phyloP scores from a whole-genome alignment of 2,797 vertebrate genomes.

The Coluber constrictor region DNA sequence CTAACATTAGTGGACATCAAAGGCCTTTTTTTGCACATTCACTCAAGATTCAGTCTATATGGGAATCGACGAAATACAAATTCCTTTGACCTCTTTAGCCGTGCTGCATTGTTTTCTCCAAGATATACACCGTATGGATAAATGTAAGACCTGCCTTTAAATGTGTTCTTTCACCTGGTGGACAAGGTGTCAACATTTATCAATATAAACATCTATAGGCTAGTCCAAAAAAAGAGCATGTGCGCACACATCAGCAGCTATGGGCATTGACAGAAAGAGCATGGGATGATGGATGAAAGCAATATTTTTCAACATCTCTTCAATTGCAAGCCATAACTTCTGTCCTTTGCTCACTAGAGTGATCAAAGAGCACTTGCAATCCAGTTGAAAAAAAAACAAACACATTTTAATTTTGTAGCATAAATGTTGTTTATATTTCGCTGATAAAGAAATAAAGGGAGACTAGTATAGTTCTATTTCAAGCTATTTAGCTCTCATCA shows the following conservation, averaged over 20 bases:
- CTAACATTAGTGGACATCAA: not conserved
- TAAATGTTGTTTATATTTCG: constrained; percentile 30
- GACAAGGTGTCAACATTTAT: not conserved
- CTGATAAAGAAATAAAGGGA: too few species aligned
- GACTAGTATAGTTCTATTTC: too few species aligned
- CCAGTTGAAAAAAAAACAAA: constrained; percentile 58
- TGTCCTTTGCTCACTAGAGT: not conserved
- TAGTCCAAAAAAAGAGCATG: not conserved
- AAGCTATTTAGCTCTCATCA: too few species aligned
- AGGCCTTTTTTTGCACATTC: not conserved
- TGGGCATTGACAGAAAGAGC: not conserved
- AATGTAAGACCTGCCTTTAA: not conserved
- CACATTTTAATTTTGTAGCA: constrained; percentile 63
- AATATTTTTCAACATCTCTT: not conserved
- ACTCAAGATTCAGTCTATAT: not conserved
- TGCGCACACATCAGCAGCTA: not conserved
- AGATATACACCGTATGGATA: too few species aligned
- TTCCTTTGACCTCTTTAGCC: too few species aligned
- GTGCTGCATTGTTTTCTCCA: not conserved
- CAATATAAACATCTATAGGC: not conserved
- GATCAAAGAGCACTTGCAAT: constrained; percentile 48
- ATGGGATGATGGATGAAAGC: not conserved
- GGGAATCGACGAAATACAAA: not conserved
- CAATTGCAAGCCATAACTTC: not conserved
- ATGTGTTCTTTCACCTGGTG: not conserved